phyloP scores from a whole-genome alignment of 1,140 invertebrate species.

The Amyelois transitella region DNA sequence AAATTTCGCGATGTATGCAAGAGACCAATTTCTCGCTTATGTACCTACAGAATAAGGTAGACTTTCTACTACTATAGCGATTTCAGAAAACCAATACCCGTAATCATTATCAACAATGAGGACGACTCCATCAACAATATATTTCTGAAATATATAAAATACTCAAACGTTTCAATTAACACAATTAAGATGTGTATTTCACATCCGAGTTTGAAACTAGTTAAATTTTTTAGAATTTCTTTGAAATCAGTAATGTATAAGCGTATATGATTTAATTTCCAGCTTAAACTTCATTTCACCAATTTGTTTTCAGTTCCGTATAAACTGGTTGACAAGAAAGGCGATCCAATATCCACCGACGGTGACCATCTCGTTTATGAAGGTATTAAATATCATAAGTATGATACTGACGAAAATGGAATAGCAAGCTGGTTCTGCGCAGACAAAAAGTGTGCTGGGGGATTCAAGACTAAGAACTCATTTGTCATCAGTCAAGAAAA shows the following conservation, averaged over 20 bases:
- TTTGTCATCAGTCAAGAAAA: background rate
- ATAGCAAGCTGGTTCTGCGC: background rate
- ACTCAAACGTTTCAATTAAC: too few species aligned
- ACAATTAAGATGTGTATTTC: too few species aligned
- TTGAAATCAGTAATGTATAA: background rate
- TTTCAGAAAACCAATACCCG: too few species aligned
- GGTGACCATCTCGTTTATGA: background rate
- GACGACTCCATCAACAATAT: too few species aligned
- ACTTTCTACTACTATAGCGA: too few species aligned
- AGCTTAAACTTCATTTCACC: background rate
- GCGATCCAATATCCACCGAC: background rate
- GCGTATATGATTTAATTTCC: background rate
- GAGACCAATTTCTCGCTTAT: too few species aligned
- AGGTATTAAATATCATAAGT: background rate
- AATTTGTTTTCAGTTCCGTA: background rate
- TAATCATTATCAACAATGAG: too few species aligned
- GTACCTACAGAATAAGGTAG: too few species aligned
- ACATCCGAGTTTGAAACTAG: too few species aligned
- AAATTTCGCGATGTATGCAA: too few species aligned
- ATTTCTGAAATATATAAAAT: too few species aligned
- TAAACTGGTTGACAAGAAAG: background rate
- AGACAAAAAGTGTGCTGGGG: background rate
- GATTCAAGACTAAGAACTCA: background rate
- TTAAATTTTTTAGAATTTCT: too few species aligned
- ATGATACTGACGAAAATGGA: background rate